Conservation (phyloP, 2,888 invertebrate species). For the Acanthosepion esculentum region DNA sequence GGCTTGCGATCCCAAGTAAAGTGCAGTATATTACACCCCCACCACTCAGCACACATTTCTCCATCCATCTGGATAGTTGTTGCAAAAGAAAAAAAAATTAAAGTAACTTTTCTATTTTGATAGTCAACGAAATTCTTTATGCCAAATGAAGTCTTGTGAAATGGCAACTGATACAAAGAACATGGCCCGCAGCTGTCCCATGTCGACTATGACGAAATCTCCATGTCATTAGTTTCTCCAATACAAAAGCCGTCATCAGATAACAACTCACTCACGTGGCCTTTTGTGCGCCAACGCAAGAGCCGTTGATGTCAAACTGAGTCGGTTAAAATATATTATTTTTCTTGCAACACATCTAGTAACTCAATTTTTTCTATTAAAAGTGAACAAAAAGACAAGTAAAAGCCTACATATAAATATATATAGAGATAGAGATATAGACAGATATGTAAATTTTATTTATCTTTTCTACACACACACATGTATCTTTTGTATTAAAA, state of each 20-base stretch:
- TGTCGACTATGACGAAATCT: slow-evolving; percentile 7
- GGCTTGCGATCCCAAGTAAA: not conserved
- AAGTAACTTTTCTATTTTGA: not conserved
- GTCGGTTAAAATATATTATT: slow-evolving; percentile 10
- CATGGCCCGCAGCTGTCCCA: not conserved
- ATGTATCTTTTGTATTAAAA: not conserved
- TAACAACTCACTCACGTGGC: not conserved
- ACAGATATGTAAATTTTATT: not conserved
- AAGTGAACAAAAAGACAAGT: not conserved
- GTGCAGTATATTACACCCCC: not conserved
- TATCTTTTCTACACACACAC: not conserved
- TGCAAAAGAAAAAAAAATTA: no score
- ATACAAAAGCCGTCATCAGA: slow-evolving; percentile 22
- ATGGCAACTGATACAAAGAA: not conserved
- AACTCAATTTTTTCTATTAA: not conserved
- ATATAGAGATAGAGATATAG: not conserved
- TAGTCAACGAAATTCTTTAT: not conserved
- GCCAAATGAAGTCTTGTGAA: slow-evolving; percentile 9
- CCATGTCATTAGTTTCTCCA: slow-evolving; percentile 10
- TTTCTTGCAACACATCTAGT: no score
- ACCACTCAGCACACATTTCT: not conserved
- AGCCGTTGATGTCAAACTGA: not conserved
- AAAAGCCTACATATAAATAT: not conserved
- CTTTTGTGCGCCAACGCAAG: not conserved
- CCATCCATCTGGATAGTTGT: not conserved